A percentile compares a stretch with the other conserved stretches of the same genome.
phyloP scores from a whole-genome alignment of 2,113 vertebrate genomes.

The Boleophthalmus pectinirostris region DNA sequence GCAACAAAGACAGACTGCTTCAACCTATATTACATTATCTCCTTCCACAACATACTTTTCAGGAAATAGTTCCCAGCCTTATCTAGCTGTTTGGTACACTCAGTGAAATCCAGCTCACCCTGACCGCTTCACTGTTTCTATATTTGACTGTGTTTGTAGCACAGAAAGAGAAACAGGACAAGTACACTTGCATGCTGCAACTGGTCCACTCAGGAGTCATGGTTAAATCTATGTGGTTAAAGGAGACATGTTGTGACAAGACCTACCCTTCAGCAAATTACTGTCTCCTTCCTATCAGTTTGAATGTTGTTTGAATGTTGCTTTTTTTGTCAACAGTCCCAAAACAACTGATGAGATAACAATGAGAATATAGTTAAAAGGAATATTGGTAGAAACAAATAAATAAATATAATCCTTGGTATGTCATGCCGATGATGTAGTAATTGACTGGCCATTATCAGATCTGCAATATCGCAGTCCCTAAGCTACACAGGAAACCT shows the following conservation, averaged over 20 bases:
- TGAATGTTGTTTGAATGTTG: neutral
- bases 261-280: neutral
- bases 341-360: neutral
- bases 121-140: neutral
- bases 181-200: slow-evolving; percentile 30
- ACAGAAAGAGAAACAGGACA: slow-evolving; percentile 7
- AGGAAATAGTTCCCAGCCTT: slow-evolving; percentile 43
- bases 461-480: slow-evolving; percentile 41
- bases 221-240: neutral
- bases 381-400: neutral
- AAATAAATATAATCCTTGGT: neutral
- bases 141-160: neutral
- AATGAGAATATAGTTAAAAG: neutral
- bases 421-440: neutral
- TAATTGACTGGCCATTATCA: slow-evolving; percentile 20
- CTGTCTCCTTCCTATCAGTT: neutral
- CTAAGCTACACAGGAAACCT: slow-evolving; percentile 53
- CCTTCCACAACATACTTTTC: neutral
- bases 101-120: neutral
- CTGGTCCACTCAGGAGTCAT: slow-evolving; percentile 16
- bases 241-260: slow-evolving; percentile 40
- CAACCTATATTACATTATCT: neutral
- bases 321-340: neutral
- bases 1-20: neutral
- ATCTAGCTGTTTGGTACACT: slow-evolving; percentile 35